Conservation (phyloP, 2,888 invertebrate species). For the Eubasilissa splendida region DNA sequence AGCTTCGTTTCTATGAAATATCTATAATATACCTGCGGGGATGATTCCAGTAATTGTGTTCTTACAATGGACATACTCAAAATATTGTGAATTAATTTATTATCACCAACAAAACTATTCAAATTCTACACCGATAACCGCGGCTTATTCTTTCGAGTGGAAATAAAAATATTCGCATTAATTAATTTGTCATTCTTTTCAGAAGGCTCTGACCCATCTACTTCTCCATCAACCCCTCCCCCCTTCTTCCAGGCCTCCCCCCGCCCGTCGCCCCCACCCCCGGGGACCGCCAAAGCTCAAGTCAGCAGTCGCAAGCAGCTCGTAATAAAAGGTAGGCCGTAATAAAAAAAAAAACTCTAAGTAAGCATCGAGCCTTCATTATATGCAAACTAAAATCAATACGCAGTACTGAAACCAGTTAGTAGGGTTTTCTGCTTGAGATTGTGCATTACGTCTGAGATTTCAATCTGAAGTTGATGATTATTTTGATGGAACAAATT, state of each 20-base stretch:
- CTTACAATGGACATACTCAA: too few species aligned
- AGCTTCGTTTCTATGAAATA: too few species aligned
- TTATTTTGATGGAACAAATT: too few species aligned
- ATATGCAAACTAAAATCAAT: slow-evolving; percentile 60
- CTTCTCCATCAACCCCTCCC: background rate
- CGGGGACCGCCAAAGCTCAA: slow-evolving; percentile 51
- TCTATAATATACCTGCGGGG: too few species aligned
- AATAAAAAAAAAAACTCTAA: slow-evolving; percentile 56
- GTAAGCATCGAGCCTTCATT: slow-evolving; percentile 57
- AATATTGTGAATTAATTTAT: too few species aligned
- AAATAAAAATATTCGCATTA: slow-evolving; percentile 47
- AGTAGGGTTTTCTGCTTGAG: slow-evolving; percentile 53
- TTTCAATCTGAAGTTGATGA: slow-evolving; percentile 3
- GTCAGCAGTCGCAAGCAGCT: slow-evolving; percentile 53
- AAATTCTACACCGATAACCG: background rate
- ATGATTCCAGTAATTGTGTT: too few species aligned
- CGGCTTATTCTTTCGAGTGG: background rate
- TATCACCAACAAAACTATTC: background rate
- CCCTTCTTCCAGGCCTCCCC: slow-evolving; percentile 4
- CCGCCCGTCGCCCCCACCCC: slow-evolving; percentile 14
- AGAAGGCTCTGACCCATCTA: slow-evolving; percentile 34
- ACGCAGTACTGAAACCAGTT: slow-evolving; percentile 56
- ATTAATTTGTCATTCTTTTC: slow-evolving; percentile 55
- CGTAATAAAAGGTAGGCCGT: slow-evolving; percentile 53
- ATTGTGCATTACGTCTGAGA: slow-evolving; percentile 7